Conservation (phyloP, 2,888 invertebrate species). For the Latrodectus elegans region DNA sequence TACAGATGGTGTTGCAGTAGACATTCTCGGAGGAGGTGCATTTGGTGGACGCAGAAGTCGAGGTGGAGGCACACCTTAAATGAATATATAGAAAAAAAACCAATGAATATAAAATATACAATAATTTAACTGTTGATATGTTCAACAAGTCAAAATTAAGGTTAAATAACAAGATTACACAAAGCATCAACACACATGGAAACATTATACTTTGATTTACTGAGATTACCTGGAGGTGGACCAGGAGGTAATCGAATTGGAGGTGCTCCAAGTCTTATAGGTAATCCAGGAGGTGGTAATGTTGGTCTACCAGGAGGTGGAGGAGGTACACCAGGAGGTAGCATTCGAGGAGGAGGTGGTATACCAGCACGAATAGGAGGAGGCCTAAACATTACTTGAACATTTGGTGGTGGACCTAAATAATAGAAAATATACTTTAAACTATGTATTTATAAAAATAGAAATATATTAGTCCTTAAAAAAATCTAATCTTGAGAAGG, state of each 20-base stretch:
- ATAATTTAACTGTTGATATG: neutral
- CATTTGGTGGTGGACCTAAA: slow-evolving; percentile 61
- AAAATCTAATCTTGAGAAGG: no score
- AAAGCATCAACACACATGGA: neutral
- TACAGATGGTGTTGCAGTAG: slow-evolving; percentile 73
- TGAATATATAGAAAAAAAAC: neutral
- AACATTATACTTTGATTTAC: neutral
- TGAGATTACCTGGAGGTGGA: slow-evolving; percentile 78
- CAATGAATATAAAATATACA: neutral
- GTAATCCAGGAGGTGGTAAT: slow-evolving; percentile 77
- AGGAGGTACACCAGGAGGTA: slow-evolving; percentile 70
- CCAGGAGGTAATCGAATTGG: slow-evolving; percentile 80
- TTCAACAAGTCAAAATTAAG: neutral
- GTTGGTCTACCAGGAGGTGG: slow-evolving; percentile 74
- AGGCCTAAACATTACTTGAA: slow-evolving; percentile 76
- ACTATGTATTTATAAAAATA: no score
- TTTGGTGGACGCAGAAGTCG: slow-evolving; percentile 67
- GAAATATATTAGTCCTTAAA: no score
- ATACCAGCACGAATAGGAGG: slow-evolving; percentile 76
- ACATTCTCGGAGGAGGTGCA: slow-evolving; percentile 61
- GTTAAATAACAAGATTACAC: neutral
- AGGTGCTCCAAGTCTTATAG: slow-evolving; percentile 75
- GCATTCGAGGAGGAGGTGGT: slow-evolving; percentile 71
- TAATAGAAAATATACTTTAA: neutral
- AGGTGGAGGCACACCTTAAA: slow-evolving; percentile 71